Conservation (phyloP, 2,797 vertebrate genomes). For the Cephalopachus bancanus region DNA sequence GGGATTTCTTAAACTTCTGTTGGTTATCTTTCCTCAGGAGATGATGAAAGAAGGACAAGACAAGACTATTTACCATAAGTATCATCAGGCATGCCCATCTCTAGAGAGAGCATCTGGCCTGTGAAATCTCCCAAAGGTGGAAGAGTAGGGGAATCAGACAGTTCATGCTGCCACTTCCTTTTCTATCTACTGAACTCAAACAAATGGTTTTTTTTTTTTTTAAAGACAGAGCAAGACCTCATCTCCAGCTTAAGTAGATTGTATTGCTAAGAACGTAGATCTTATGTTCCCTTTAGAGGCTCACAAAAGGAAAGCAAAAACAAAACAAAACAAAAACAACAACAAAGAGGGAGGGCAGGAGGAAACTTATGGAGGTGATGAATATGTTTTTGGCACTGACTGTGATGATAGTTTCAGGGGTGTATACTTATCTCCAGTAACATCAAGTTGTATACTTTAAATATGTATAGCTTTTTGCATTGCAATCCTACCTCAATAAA, state of each 20-base stretch:
- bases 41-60: neutral
- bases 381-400: neutral
- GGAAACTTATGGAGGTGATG: neutral
- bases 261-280: neutral
- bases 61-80: neutral
- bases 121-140: neutral
- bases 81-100: neutral
- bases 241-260: too few relatives aligned
- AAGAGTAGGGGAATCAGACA: neutral
- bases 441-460: neutral
- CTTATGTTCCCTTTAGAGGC: neutral
- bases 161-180: neutral
- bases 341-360: too few relatives aligned
- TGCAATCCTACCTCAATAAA: too few relatives aligned
- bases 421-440: neutral
- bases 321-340: neutral
- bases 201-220: neutral
- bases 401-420: neutral
- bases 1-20: neutral
- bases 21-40: neutral
- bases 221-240: too few relatives aligned
- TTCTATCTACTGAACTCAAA: neutral
- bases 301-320: neutral
- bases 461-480: neutral
- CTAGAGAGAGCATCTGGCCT: neutral